Evolutionary conservation across 2,797 vertebrate genomes (phyloP), one percentile per base, ranked within the genome.

Genomic region (Florisuga fusca): DNA sequence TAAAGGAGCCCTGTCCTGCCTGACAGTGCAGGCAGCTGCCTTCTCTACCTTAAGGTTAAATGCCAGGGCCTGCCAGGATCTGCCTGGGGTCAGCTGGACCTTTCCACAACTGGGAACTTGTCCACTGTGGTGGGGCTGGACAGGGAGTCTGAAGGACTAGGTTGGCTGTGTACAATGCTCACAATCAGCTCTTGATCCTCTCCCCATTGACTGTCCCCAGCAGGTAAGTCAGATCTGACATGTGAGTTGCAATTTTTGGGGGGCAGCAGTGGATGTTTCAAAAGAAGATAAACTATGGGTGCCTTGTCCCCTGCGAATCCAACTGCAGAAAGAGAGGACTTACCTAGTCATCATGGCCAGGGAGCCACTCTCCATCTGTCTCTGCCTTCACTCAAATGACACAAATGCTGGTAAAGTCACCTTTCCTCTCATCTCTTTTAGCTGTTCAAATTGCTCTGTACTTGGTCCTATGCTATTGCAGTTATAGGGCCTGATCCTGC

Each of bases 191-290:
- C 23, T 78, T 19, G 29, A 18, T 15, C n/a, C n/a, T n/a, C n/a
- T 81, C 7, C 29, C n/a, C 53, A 31, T 7, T 62, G 23, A 34
- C 15, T 1, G 1, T 79, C 13, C 23, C 13, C 21, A 33, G 21
- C 9, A 31, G 12, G 22, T 46, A 72, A 34, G 6, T 18, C 7
- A 26, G 27, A 26, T 72, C 55, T 25, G 33, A 72, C 18, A 43
- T 0, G 0, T 0, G 1, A 50, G 13, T 22, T 31, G 54, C 17
- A 72, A 18, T 61, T 59, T 75, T 43, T 9, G 14, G 38, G 53
- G 19, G 59, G 34, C 29, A 82, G 43, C 22, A 51, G n/a, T 18
- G 41, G 46, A 59, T 54, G 3, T 11, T 68, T 61, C 59, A 61
- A n/a, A 46, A 80, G 25, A 57, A 67, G 62, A 31, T 12, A 0